Conservation (phyloP, 2,888 invertebrate species). For the Spodoptera picta region DNA sequence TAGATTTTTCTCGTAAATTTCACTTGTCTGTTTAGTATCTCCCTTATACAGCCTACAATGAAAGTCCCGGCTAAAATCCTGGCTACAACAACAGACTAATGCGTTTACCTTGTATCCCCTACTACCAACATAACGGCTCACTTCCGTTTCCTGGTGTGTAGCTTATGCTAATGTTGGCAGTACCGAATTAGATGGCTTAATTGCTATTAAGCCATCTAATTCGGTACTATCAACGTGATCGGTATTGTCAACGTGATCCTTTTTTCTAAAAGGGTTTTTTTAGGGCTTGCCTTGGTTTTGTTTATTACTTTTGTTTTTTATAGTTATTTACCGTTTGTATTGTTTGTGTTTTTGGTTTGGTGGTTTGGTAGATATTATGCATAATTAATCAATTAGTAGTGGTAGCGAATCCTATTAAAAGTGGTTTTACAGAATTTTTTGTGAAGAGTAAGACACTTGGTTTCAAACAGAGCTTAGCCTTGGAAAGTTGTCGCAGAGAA, state of each 20-base stretch:
- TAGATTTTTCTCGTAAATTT: too few relatives aligned
- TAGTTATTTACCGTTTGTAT: neutral
- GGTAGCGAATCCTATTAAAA: too few relatives aligned
- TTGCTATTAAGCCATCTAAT: constrained; percentile 39
- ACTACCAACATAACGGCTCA: constrained; percentile 49
- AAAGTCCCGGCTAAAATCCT: constrained; percentile 32
- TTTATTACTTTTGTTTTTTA: neutral
- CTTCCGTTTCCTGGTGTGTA: constrained; percentile 54
- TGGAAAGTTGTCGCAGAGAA: too few relatives aligned
- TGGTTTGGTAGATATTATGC: too few relatives aligned
- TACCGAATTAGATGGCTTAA: constrained; percentile 49
- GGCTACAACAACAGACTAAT: constrained; percentile 43
- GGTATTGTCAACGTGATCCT: constrained; percentile 40
- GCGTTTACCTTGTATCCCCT: constrained; percentile 56
- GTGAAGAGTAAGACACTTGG: too few relatives aligned
- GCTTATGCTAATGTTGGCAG: constrained; percentile 56
- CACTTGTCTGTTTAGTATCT: neutral
- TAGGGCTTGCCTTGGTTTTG: neutral
- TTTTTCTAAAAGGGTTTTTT: constrained; percentile 2
- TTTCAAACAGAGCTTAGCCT: too few relatives aligned
- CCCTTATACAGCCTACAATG: constrained; percentile 20
- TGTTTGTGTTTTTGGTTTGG: too few relatives aligned
- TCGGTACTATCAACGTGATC: too few relatives aligned
- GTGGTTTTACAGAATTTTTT: too few relatives aligned
- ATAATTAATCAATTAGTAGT: too few relatives aligned